Conservation (phyloP, 2,797 vertebrate species). For the Rhynchotus rufescens region DNA sequence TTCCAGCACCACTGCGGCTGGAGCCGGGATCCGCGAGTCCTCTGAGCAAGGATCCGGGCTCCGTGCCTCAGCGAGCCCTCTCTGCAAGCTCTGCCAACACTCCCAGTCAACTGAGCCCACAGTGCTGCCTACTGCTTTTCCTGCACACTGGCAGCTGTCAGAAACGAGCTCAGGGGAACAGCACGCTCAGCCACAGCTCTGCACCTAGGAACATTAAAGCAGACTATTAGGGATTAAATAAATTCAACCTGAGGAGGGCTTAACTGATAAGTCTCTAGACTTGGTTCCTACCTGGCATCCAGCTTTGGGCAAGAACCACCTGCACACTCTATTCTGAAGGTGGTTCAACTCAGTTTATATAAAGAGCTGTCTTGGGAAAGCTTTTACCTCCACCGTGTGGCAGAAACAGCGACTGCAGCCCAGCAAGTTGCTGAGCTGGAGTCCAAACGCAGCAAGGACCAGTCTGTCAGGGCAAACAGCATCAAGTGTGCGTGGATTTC, state of each 20-base stretch:
- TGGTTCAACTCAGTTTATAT: neutral
- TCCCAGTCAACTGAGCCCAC: constrained; percentile 45
- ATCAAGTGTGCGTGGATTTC: rapidly evolving
- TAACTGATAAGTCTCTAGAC: neutral
- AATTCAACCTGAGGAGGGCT: constrained; percentile 2
- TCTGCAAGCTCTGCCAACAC: constrained; percentile 56
- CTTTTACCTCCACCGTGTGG: constrained; percentile 69
- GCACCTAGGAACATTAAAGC: constrained; percentile 12
- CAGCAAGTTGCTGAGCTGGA: neutral
- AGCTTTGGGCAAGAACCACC: constrained; percentile 3
- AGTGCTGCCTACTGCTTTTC: constrained; percentile 45
- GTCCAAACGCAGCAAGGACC: neutral
- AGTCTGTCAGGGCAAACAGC: neutral
- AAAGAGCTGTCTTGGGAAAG: neutral
- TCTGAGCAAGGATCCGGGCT: constrained; percentile 53
- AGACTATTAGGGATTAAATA: constrained; percentile 36
- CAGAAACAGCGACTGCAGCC: constrained; percentile 16
- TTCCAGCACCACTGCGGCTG: constrained; percentile 12
- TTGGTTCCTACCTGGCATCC: neutral
- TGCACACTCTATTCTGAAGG: neutral
- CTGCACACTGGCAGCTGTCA: constrained; percentile 8
- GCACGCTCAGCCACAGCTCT: neutral
- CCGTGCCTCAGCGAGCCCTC: constrained; percentile 47
- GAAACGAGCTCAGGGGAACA: constrained; percentile 10
- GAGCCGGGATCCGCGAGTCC: constrained; percentile 45